Conservation (phyloP, 2,888 invertebrate species). For the Ctena decussata region DNA sequence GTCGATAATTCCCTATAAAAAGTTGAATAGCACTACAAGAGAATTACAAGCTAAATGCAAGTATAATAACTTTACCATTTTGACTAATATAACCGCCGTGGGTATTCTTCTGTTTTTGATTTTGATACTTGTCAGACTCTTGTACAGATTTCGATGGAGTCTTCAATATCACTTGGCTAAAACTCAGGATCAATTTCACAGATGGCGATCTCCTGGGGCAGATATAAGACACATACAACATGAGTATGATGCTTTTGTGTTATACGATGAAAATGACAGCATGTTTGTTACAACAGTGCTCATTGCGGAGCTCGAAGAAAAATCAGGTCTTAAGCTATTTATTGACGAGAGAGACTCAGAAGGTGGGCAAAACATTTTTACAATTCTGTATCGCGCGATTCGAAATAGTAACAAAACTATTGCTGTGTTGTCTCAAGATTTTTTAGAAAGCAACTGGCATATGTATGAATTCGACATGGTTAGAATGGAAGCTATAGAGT, state of each 20-base stretch:
- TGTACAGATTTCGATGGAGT: conserved; percentile 60
- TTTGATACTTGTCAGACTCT: conserved; percentile 29
- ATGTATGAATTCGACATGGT: too few species aligned
- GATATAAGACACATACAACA: neutral
- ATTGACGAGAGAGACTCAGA: conserved; percentile 70
- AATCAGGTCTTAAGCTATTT: conserved; percentile 57
- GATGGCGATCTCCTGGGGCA: too few species aligned
- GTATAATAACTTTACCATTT: neutral
- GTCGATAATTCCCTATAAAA: neutral
- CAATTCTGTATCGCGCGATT: conserved; percentile 69
- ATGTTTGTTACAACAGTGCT: neutral
- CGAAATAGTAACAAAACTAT: conserved; percentile 65
- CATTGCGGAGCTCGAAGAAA: neutral
- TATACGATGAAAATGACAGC: neutral
- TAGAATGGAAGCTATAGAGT: too few species aligned
- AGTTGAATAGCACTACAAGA: neutral
- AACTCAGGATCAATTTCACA: neutral
- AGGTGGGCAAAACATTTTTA: conserved; percentile 64
- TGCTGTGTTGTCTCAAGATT: too few species aligned
- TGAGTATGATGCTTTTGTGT: neutral
- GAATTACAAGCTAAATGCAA: conserved; percentile 2
- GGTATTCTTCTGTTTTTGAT: conserved; percentile 31
- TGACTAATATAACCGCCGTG: conserved; percentile 23
- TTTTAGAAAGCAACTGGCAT: too few species aligned
- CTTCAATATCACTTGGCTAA: conserved; percentile 53